Percentiles rank a stretch among this genome's conserved stretches.
These are phyloP conservation scores for Acipenser oxyrinchus DNA, from an alignment of 2,797 vertebrate species.

Conservation along the genomic window DNA sequence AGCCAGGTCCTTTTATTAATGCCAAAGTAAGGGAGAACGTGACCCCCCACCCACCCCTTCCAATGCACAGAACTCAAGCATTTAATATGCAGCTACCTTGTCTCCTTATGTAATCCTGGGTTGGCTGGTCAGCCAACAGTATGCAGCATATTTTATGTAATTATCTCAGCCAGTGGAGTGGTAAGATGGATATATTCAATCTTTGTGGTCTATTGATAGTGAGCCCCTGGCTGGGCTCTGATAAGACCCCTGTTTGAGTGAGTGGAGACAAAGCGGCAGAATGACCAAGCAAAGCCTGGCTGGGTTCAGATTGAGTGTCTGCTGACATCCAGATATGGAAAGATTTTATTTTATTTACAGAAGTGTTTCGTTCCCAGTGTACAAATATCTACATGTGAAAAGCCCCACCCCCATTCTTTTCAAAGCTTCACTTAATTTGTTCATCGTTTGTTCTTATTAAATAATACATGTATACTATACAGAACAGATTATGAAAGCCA, in stretches of 20 bases:
- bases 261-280: constrained; percentile 37
- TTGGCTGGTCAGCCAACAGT: constrained; percentile 37
- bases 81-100: background rate
- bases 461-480: no score
- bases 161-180: constrained; percentile 64
- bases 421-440: no score
- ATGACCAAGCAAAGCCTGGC: constrained; percentile 33
- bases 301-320: constrained; percentile 10
- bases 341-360: background rate
- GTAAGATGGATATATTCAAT: constrained; percentile 47
- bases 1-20: background rate
- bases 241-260: constrained; percentile 53
- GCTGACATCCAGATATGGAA: background rate
- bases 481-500: no score
- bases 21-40: background rate
- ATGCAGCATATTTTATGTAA: constrained; percentile 61
- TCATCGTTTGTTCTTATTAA: no score
- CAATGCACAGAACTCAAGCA: constrained; percentile 4
- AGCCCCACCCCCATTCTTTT: no score
- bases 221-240: constrained; percentile 46
- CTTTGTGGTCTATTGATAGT: constrained; percentile 51
- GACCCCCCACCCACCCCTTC: background rate
- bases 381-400: no score
- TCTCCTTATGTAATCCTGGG: constrained; percentile 16
- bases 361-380: background rate